Conservation (phyloP, 2,888 invertebrate species). For the Bimastos eiseni region DNA sequence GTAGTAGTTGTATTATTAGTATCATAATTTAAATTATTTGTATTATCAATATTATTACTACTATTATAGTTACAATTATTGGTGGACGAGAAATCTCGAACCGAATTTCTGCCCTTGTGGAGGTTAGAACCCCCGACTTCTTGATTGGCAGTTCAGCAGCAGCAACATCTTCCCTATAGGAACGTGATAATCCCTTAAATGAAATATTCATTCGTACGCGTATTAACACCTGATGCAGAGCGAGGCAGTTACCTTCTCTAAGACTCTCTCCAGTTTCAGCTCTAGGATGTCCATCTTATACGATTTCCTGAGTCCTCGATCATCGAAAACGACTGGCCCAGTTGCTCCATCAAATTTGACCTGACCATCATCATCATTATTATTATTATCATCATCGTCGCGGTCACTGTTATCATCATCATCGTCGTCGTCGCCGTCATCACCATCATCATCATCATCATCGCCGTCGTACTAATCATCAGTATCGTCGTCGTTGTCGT, state of each 20-base stretch:
- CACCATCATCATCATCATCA: conserved; percentile 30
- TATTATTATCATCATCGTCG: neutral
- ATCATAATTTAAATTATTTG: too few relatives aligned
- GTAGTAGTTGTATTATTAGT: conserved; percentile 34
- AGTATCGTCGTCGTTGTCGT: conserved; percentile 23
- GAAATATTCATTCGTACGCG: too few relatives aligned
- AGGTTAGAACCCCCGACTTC: too few relatives aligned
- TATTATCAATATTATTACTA: too few relatives aligned
- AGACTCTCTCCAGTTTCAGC: conserved; percentile 25
- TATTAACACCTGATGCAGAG: too few relatives aligned
- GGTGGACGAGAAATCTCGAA: too few relatives aligned
- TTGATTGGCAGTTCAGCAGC: too few relatives aligned
- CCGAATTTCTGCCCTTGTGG: too few relatives aligned
- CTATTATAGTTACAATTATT: too few relatives aligned
- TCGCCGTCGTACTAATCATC: conserved; percentile 21
- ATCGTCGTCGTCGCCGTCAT: conserved; percentile 26
- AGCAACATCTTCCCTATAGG: conserved; percentile 15
- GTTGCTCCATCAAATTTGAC: conserved; percentile 55
- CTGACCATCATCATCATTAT: conserved; percentile 41
- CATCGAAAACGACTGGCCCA: conserved; percentile 56
- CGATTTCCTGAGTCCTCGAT: conserved; percentile 52
- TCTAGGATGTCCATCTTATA: conserved; percentile 55
- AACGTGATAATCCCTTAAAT: too few relatives aligned
- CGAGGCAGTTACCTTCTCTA: neutral
- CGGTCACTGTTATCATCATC: too few relatives aligned